These are phyloP conservation scores for Pithys albifrons DNA, from an alignment of 2,113 vertebrate species.

Conservation along the genomic window DNA sequence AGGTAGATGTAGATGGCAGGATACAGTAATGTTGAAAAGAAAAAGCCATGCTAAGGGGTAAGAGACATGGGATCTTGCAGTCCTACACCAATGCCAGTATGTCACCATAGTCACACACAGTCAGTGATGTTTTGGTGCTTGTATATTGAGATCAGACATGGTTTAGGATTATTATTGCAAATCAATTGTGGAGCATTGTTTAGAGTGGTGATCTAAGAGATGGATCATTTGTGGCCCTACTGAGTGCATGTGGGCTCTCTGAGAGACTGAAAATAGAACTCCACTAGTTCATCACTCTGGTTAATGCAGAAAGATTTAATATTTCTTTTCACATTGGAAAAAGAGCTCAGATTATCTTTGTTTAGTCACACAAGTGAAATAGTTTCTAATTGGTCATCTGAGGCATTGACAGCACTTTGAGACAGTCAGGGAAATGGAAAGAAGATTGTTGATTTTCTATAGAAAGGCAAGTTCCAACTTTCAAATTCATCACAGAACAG, in stretches of 20 bases:
- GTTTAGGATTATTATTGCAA: not conserved
- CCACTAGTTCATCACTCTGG: not conserved
- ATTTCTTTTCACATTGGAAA: not conserved
- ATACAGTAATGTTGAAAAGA: not conserved
- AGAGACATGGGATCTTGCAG: not conserved
- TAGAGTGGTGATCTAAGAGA: not conserved
- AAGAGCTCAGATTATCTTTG: not conserved
- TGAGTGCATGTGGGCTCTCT: not conserved
- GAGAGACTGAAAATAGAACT: not conserved
- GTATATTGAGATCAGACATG: not conserved
- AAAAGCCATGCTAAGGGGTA: not conserved
- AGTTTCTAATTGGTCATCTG: not conserved
- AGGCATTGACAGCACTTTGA: not conserved
- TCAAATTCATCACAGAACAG: not conserved
- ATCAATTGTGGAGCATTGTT: not conserved
- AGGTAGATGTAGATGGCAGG: not conserved
- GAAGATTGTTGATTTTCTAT: not conserved
- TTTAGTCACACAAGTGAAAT: not conserved
- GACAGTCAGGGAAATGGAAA: not conserved
- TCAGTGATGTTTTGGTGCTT: not conserved
- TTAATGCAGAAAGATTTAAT: not conserved
- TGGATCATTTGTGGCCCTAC: not conserved
- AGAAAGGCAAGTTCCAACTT: not conserved
- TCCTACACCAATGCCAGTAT: accelerated
- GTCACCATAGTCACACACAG: not conserved